Base-by-base conservation (phyloP, 2,113 vertebrate genomes). In the Agapornis roseicollis region DNA sequence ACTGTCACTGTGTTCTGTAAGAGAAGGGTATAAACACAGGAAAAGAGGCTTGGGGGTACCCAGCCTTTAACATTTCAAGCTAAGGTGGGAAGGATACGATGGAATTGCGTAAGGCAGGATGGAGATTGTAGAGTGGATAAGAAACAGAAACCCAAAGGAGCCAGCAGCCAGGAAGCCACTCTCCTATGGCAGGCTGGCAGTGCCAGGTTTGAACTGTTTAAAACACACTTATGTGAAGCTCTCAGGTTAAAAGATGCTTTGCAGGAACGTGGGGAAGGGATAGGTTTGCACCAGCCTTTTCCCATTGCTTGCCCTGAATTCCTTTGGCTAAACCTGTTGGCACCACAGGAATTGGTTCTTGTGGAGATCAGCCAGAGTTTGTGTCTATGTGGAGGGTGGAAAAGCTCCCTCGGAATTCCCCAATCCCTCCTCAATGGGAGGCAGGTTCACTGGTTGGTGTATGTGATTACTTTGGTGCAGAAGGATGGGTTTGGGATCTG, bases 311-410 rank as follows among this genome's bases (percentile, higher is more conserved):
- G 35, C 33, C 42, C 17, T 42, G 60, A 78, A 92, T 79, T 88
- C 65, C 61, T 93, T 87, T 89, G 83, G 69, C 69, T 86, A 58
- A 93, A 81, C 65, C 73, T 55, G 31, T 77, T 90, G 87, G 90
- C 76, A 41, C 56, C 0, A 10, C 33, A 92, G 68, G 77, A 92
- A 71, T 16, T 42, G 72, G 92, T 52, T 90, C 47, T 84, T 0
- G 7, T 0, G 0, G 89, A 74, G 87, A 66, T 91, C 61, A 79
- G 86, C 89, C 65, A 64, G 70, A 33, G 47, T 35, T 52, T 46
- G 80, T 1, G 6, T 84, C 88, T 74, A 20, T 78, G 76, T 1
- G 1, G 72, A 86, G 86, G 64, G 80, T 63, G 80, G 91, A 78
- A 89, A 85, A 70, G 79, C 49, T 85, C 58, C 71, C 42, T 41